Conservation (phyloP, 2,888 invertebrate species). For the Acrobeloides nanus region DNA sequence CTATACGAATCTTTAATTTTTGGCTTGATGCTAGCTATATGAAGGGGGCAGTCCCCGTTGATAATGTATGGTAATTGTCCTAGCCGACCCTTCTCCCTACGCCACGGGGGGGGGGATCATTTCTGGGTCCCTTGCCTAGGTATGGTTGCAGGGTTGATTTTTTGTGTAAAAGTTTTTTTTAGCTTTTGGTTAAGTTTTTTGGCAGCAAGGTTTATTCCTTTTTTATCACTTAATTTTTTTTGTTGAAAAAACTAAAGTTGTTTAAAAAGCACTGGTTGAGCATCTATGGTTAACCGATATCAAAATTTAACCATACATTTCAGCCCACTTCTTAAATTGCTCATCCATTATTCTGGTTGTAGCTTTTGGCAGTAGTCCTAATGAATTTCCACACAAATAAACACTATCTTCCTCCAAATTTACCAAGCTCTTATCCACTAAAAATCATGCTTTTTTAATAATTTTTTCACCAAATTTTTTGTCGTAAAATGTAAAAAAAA, state of each 20-base stretch:
- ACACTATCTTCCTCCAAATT: conserved; percentile 57
- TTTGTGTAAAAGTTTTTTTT: too few relatives aligned
- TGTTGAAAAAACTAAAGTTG: neutral
- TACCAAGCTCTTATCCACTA: conserved; percentile 15
- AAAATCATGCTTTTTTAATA: conserved; percentile 1
- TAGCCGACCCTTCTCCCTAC: too few relatives aligned
- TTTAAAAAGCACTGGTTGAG: too few relatives aligned
- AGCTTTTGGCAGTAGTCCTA: conserved; percentile 60
- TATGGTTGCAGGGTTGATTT: too few relatives aligned
- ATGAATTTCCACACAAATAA: conserved; percentile 61
- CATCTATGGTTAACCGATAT: neutral
- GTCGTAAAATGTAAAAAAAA: neutral
- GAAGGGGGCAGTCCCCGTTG: too few relatives aligned
- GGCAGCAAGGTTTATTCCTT: neutral
- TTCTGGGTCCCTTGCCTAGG: too few relatives aligned
- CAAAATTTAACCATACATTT: conserved; percentile 53
- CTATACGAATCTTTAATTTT: too few relatives aligned
- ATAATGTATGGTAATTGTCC: too few relatives aligned
- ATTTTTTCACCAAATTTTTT: conserved; percentile 8
- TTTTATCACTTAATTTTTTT: too few relatives aligned
- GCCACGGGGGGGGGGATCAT: too few relatives aligned
- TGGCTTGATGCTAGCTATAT: too few relatives aligned
- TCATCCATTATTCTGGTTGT: conserved; percentile 55
- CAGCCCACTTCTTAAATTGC: conserved; percentile 59
- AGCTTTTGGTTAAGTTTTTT: neutral